These are phyloP conservation scores for Metopia argyrocephala DNA, from an alignment of 2,888 invertebrate genomes.

Conservation along the genomic window DNA sequence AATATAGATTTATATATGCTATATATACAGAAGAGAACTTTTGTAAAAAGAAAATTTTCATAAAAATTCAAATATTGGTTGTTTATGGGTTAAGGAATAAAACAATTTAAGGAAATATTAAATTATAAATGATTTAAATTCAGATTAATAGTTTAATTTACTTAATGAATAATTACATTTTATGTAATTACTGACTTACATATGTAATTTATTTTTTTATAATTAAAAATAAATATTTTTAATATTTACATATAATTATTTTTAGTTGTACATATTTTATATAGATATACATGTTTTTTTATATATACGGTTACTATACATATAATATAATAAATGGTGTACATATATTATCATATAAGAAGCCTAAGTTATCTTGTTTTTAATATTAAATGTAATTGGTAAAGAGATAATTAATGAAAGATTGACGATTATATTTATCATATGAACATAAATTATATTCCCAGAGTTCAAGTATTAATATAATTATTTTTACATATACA, in stretches of 20 bases:
- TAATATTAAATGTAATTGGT: not conserved
- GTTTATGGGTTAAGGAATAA: not conserved
- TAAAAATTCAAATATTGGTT: not conserved
- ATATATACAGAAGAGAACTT: constrained; percentile 36
- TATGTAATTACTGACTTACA: constrained; percentile 41
- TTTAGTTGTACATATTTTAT: not conserved
- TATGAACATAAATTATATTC: constrained; percentile 52
- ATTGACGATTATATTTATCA: constrained; percentile 18
- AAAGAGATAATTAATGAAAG: not conserved
- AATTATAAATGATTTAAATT: not conserved
- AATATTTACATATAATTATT: constrained; percentile 52
- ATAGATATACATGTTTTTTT: too few species aligned
- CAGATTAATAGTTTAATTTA: not conserved
- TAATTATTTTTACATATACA: not conserved
- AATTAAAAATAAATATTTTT: constrained; percentile 38
- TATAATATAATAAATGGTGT: too few species aligned
- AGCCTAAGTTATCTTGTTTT: too few species aligned
- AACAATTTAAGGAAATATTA: not conserved
- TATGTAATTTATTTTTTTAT: not conserved
- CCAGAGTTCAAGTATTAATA: constrained; percentile 55
- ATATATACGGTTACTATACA: too few species aligned
- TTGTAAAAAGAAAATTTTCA: not conserved
- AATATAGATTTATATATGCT: constrained; percentile 21
- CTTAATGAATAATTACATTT: constrained; percentile 50
- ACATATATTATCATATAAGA: too few species aligned